A percentile compares a stretch with the other conserved stretches of the same genome.
Evolutionary conservation across 2,113 vertebrate genomes (phyloP).

Genomic region (Xyliphius kryptos): DNA sequence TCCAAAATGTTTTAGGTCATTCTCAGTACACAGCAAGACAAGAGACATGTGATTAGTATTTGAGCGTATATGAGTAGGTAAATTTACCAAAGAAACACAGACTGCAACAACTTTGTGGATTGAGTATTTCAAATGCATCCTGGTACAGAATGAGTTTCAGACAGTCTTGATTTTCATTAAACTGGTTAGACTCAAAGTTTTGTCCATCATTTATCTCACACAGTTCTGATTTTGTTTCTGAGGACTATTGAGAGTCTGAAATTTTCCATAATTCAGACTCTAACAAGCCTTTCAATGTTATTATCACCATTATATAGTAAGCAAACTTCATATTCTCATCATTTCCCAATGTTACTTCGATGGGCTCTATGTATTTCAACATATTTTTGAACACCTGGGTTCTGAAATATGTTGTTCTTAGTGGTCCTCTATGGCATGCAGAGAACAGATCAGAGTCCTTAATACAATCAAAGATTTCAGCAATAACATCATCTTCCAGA

Average conservation of each 20-base stretch:
- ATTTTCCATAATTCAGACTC: conserved; percentile 40
- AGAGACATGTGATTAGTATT: conserved; percentile 42
- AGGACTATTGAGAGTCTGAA: conserved; percentile 16
- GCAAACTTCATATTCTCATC: conserved; percentile 46
- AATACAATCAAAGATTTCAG: conserved; percentile 34
- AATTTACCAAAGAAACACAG: conserved; percentile 41
- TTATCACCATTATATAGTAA: conserved; percentile 38
- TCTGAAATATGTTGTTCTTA: conserved; percentile 41
- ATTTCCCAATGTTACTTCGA: conserved; percentile 31
- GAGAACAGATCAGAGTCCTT: conserved; percentile 40
- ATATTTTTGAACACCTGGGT: conserved; percentile 25
- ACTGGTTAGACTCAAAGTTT: conserved; percentile 30
- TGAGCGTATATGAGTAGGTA: conserved; percentile 29
- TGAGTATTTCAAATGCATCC: conserved; percentile 26
- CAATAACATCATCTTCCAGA: conserved; percentile 37
- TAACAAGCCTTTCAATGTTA: conserved; percentile 34
- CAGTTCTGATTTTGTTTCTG: background rate
- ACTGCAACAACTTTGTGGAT: conserved; percentile 38
- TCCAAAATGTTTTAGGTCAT: conserved; percentile 36
- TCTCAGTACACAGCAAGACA: conserved; percentile 31
- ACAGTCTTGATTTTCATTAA: conserved; percentile 35
- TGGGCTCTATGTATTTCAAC: conserved; percentile 34
- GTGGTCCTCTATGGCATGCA: conserved; percentile 25
- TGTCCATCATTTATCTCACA: conserved; percentile 30
- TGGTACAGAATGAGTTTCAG: conserved; percentile 41